Evolutionary conservation across 2,113 vertebrate genomes (phyloP).

Genomic region (Willisornis vidua): DNA sequence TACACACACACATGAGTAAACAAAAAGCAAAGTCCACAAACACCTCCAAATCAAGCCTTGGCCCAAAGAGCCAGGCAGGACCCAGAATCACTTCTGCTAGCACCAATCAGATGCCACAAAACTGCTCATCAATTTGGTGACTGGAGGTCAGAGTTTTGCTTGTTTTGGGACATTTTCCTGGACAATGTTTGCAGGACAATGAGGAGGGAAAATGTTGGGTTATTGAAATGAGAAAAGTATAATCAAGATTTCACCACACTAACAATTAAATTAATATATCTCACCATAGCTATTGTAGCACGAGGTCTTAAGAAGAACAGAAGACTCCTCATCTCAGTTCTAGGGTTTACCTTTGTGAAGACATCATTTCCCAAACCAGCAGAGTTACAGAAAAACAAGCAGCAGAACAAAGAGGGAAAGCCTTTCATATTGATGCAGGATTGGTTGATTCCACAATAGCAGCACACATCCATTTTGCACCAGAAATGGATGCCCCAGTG

Average conservation of each 20-base stretch:
- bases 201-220: neutral
- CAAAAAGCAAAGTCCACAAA: neutral
- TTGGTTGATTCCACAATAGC: neutral
- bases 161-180: neutral
- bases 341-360: neutral
- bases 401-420: neutral
- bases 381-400: neutral
- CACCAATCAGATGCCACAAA: neutral
- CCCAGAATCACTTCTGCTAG: neutral
- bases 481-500: neutral
- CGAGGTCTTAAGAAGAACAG: neutral
- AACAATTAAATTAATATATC: neutral
- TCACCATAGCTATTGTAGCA: neutral
- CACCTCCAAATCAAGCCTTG: neutral
- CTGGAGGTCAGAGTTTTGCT: neutral
- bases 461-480: neutral
- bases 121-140: neutral
- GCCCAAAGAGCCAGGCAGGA: too few relatives aligned
- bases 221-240: neutral
- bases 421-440: neutral
- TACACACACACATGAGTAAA: neutral
- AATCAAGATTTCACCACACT: neutral
- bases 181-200: fast-evolving
- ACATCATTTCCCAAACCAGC: neutral
- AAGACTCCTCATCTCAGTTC: neutral